Evolutionary conservation across 2,113 vertebrate species (phyloP), one percentile per base, ranked within the genome.

Genomic region (Odontesthes bonariensis): DNA sequence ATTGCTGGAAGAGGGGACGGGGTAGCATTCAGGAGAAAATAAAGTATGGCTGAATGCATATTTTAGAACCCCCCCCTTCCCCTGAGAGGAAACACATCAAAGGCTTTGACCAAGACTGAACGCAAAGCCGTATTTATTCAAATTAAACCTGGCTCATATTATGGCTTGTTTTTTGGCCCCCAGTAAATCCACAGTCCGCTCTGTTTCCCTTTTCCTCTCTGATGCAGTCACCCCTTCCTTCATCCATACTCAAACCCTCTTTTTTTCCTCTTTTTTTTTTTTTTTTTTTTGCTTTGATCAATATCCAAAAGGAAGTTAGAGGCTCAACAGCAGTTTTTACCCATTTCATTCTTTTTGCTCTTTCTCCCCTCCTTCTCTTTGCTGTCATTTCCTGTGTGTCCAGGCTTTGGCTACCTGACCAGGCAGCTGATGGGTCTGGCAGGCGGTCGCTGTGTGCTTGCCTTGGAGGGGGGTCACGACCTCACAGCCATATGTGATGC

Each of bases 361-460:
- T 27, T 9, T 51, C 40, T 73, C 12, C 40, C 46, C 49, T 73
- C 40, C 11, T 0, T 68, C 62, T 74, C 49, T 82, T 31, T 59
- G 62, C 73, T 83, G 73, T 83, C 90, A 90, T 91, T 86, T 89
- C 83, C 66, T 92, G 82, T 86, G 83, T 61, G 20, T 81, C 56
- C 95, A 99, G 97, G 98, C 91, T 97, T 99, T 0, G 97, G 98
- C 84, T 96, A 98, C 94, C 95, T 99, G 93, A 99, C 97, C 44
- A 96, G 96, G 95, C 97, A 99, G 92, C 96, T 99, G 91, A 99
- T 99, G 98, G 96, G 87, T 63, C 91, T 99, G 95, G 97, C 97
- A 0, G 96, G 96, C 57, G 97, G 97, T 63, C 96, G 98, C 2
- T 22, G 99, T 0, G 94, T 99, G 49, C 94, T 99, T 22, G 98